These are phyloP conservation scores for Heliothis virescens DNA, from an alignment of 1,140 invertebrate species.

Conservation along the genomic window DNA sequence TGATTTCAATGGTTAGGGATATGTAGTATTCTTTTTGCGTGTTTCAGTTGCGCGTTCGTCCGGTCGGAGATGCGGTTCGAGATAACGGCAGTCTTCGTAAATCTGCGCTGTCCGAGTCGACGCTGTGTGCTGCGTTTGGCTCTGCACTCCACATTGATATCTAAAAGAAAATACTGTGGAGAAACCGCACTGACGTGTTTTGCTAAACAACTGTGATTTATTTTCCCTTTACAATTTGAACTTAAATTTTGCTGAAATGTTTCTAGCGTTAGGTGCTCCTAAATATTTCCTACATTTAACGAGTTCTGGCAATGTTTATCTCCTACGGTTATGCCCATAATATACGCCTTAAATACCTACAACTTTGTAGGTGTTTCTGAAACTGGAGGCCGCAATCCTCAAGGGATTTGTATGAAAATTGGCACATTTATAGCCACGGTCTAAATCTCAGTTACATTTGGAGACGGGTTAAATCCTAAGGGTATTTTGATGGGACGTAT, in stretches of 20 bases:
- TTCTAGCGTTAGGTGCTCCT: background rate
- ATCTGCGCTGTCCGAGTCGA: constrained; percentile 62
- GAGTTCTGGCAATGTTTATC: background rate
- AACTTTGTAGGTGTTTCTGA: constrained; percentile 10
- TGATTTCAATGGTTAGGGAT: constrained; percentile 43
- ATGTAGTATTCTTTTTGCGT: constrained; percentile 46
- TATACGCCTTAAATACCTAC: background rate
- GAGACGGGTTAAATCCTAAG: constrained; percentile 39
- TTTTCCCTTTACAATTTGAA: constrained; percentile 15
- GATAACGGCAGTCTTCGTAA: constrained; percentile 65
- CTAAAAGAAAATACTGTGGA: constrained; percentile 37
- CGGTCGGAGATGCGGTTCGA: constrained; percentile 46
- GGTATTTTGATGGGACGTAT: constrained; percentile 20
- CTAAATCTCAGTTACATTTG: constrained; percentile 41
- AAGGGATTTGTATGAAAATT: constrained; percentile 45
- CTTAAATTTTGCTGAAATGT: constrained; percentile 1
- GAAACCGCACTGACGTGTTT: constrained; percentile 44
- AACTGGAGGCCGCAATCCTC: constrained; percentile 26
- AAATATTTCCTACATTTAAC: background rate
- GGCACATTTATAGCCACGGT: constrained; percentile 41
- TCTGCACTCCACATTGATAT: constrained; percentile 45
- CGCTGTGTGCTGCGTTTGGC: constrained; percentile 35
- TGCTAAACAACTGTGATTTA: constrained; percentile 48
- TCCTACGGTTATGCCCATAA: background rate
- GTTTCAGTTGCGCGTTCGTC: constrained; percentile 45